A percentile compares a stretch with the other conserved stretches of the same genome.
phyloP scores from a whole-genome alignment of 2,888 invertebrate species.

The Drepana falcataria region DNA sequence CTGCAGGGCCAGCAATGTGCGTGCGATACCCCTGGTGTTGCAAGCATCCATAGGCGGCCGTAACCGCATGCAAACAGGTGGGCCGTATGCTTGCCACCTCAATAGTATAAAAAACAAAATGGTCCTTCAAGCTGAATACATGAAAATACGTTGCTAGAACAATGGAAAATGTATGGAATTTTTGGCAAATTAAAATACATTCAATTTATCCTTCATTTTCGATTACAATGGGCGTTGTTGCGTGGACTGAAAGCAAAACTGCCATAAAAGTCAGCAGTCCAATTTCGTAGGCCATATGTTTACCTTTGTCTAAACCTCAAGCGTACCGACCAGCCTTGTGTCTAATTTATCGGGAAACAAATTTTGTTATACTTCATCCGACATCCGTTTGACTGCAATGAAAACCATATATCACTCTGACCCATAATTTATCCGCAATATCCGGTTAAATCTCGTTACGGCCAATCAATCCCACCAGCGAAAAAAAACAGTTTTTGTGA shows the following conservation, averaged over 20 bases:
- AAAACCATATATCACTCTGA: conserved; percentile 9
- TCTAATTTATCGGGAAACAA: not conserved
- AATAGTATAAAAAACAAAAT: too few species aligned
- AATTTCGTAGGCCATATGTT: not conserved
- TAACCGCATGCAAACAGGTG: too few species aligned
- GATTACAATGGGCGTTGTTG: not conserved
- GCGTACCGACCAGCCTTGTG: not conserved
- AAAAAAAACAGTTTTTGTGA: conserved; percentile 5
- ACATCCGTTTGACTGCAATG: not conserved
- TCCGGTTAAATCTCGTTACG: conserved; percentile 18
- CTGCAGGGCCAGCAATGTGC: too few species aligned
- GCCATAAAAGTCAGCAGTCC: not conserved
- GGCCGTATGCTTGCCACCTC: too few species aligned
- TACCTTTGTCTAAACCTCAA: not conserved
- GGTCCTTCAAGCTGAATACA: too few species aligned
- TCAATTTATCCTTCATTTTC: too few species aligned
- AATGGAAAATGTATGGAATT: too few species aligned
- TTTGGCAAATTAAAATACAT: too few species aligned
- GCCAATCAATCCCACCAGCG: conserved; percentile 4
- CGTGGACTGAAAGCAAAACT: not conserved
- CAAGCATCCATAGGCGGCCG: too few species aligned
- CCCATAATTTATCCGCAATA: conserved; percentile 20
- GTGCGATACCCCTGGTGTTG: too few species aligned
- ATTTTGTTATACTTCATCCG: not conserved
- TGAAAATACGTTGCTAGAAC: too few species aligned